Evolutionary conservation across 1,140 invertebrate genomes (phyloP).

Genomic region (Dufourea novaeangliae): DNA sequence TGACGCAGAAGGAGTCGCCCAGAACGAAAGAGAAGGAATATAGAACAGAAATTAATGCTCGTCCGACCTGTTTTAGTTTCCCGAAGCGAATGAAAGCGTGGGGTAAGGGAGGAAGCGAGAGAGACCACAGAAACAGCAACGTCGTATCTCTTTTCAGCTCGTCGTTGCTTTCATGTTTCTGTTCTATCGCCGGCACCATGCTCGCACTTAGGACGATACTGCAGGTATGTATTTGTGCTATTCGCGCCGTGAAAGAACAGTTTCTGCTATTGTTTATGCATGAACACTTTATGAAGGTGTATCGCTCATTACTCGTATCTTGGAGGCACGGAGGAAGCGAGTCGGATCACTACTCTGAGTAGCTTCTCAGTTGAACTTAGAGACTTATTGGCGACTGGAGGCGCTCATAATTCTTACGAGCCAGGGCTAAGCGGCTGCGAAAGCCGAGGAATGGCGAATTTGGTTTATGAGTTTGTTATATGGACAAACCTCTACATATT

Average conservation of each 20-base stretch:
- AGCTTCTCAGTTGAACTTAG: background rate
- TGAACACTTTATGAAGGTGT: conserved; percentile 11
- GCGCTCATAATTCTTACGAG: no score
- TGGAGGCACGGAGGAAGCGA: background rate
- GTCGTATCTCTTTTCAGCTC: background rate
- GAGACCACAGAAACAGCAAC: background rate
- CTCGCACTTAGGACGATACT: background rate
- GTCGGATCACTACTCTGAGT: background rate
- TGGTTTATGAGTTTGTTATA: no score
- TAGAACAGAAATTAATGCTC: conserved; percentile 38
- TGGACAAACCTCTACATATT: no score
- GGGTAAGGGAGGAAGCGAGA: background rate
- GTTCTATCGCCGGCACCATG: background rate
- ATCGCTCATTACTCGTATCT: background rate
- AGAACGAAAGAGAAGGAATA: conserved; percentile 37
- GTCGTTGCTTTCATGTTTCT: background rate
- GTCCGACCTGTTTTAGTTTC: background rate
- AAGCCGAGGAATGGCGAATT: no score
- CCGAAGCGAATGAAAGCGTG: background rate
- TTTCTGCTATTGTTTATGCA: conserved; percentile 42
- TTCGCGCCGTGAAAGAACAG: conserved; percentile 5
- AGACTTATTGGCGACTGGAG: background rate
- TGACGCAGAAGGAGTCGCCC: background rate
- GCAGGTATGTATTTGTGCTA: background rate
- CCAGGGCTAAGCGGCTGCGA: no score